phyloP scores from a whole-genome alignment of 2,113 vertebrate genomes.

The human region DNA sequence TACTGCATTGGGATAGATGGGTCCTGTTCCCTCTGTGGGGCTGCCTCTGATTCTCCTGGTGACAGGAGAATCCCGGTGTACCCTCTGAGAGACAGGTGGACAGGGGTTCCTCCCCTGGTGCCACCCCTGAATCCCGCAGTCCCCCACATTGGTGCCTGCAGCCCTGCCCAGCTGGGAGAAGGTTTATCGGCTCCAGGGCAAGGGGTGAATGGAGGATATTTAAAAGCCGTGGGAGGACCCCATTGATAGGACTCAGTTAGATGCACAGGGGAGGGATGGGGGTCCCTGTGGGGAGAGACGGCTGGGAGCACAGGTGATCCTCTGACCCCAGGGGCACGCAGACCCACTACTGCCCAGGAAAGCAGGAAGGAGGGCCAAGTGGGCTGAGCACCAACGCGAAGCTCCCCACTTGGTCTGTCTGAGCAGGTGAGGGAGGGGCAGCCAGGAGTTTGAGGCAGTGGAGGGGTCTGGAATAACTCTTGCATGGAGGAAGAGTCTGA shows the following conservation, averaged over 20 bases:
- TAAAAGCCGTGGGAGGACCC: not conserved
- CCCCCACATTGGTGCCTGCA: not conserved
- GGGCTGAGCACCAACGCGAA: not conserved
- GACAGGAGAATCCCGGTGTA: not conserved
- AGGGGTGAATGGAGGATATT: not conserved
- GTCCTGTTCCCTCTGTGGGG: not conserved
- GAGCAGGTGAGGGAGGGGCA: not conserved
- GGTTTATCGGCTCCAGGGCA: not conserved
- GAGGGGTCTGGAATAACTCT: not conserved
- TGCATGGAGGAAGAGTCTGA: not conserved
- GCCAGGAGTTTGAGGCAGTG: not conserved
- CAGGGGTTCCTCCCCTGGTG: not conserved
- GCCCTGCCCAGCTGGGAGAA: not conserved
- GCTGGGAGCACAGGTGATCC: not conserved
- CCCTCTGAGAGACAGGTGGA: not conserved
- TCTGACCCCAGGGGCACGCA: not conserved
- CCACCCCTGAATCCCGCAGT: not conserved
- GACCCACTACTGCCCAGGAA: not conserved
- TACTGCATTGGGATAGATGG: not conserved
- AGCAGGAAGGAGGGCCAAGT: too few relatives aligned
- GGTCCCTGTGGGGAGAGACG: not conserved
- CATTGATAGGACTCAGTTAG: not conserved
- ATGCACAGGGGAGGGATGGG: not conserved
- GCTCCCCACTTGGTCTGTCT: not conserved
- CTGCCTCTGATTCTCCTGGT: not conserved